These are phyloP conservation scores for Apamea sordens DNA, from an alignment of 2,888 invertebrate genomes.

Conservation along the genomic window DNA sequence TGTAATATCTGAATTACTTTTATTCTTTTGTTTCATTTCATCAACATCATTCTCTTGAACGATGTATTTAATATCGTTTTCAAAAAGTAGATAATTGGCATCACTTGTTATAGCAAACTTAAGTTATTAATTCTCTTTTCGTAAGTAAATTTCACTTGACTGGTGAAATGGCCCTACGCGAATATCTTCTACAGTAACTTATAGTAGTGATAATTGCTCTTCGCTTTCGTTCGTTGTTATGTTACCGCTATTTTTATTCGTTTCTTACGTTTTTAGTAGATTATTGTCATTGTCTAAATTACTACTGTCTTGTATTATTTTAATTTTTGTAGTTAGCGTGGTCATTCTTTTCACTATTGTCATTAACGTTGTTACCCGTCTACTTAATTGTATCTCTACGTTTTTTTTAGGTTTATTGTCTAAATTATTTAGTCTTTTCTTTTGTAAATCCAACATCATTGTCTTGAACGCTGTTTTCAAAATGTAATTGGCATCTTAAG, in stretches of 20 bases:
- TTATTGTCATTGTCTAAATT: neutral
- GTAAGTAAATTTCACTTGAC: conserved; percentile 74
- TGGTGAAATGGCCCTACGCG: conserved; percentile 70
- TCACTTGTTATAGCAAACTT: too few relatives aligned
- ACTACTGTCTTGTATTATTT: conserved; percentile 5
- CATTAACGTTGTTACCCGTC: neutral
- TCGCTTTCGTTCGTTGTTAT: conserved; percentile 41
- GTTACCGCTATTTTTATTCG: conserved; percentile 11
- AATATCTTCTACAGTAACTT: conserved; percentile 61
- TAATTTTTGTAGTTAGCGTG: neutral
- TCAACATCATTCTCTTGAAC: too few relatives aligned
- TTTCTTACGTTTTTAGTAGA: conserved; percentile 11
- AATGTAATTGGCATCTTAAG: neutral
- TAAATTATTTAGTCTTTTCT: neutral
- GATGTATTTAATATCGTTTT: too few relatives aligned
- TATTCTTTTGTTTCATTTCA: too few relatives aligned
- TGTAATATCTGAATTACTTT: neutral
- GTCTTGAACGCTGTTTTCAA: neutral
- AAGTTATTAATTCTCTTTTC: too few relatives aligned
- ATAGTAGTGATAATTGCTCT: conserved; percentile 41
- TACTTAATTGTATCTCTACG: neutral
- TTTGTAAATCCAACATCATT: neutral
- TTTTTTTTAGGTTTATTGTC: neutral
- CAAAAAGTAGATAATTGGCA: too few relatives aligned
- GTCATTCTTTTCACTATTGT: neutral